Base-by-base conservation (phyloP, 2,797 vertebrate genomes). In the Neostethus bicornis region DNA sequence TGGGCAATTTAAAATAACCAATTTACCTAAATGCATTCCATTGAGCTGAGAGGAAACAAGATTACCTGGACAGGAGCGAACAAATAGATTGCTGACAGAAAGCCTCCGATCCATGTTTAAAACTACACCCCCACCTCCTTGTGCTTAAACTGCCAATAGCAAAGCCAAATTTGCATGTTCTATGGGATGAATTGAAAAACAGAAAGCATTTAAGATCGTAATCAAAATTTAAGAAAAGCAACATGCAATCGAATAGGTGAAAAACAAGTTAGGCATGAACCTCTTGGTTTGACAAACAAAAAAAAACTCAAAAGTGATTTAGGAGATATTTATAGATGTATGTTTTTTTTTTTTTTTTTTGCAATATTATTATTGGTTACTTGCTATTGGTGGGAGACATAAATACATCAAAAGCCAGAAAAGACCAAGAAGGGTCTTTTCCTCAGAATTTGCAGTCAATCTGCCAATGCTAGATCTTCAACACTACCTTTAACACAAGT, bases 381-480 rank as follows among this genome's bases (percentile, higher is more conserved):
- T n/a, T n/a, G n/a, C n/a, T n/a, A n/a, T n/a, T n/a, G n/a, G n/a
- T n/a, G n/a, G n/a, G n/a, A n/a, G n/a, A n/a, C n/a, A n/a, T 13
- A 43, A 44, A 26, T n/a, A 26, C 42, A 24, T 4, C 26, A 11
- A 51, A 34, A 1, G n/a, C n/a, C n/a, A 29, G 34, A 42, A 61
- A 58, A 19, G 32, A n/a, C 11, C 34, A 28, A 6, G 14, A 52
- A 5, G 25, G 39, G 19, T 48, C 24, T 56, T 21, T 66, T 70
- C 17, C 13, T 25, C 2, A 38, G 7, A 53, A 12, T 7, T 19
- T 32, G n/a, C n/a, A n/a, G n/a, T n/a, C n/a, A n/a, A n/a, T n/a
- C n/a, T n/a, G n/a, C n/a, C n/a, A n/a, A n/a, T n/a, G n/a, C n/a
- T n/a, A n/a, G n/a, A n/a, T n/a, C n/a, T n/a, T n/a, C n/a, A n/a